Percentiles rank a stretch among this genome's conserved stretches.
These are phyloP conservation scores for Alviniconcha strummeri DNA, from an alignment of 2,888 invertebrate species.

Conservation along the genomic window DNA sequence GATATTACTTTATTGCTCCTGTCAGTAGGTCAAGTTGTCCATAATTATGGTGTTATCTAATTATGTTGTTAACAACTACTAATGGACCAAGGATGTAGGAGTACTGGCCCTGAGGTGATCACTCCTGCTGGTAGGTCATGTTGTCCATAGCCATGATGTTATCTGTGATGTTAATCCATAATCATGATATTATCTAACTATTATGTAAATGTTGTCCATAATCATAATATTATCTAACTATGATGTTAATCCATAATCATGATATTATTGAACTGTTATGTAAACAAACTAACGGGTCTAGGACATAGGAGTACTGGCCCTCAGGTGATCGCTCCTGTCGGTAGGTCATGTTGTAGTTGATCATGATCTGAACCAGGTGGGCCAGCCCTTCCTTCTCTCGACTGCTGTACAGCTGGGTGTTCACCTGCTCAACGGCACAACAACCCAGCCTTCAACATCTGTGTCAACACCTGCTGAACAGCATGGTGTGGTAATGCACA, in stretches of 20 bases:
- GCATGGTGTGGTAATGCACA: background rate
- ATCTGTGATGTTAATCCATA: too few species aligned
- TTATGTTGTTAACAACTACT: too few species aligned
- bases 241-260: too few species aligned
- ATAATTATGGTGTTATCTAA: too few species aligned
- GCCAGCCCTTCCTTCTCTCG: slow-evolving; percentile 83
- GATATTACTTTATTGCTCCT: too few species aligned
- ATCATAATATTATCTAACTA: too few species aligned
- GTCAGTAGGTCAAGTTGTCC: too few species aligned
- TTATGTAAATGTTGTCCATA: too few species aligned
- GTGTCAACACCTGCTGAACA: background rate
- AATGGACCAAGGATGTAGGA: slow-evolving; percentile 84
- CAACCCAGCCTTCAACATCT: background rate
- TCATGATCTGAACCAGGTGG: slow-evolving; percentile 87
- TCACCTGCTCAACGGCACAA: slow-evolving; percentile 74
- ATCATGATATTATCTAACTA: too few species aligned
- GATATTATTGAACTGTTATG: too few species aligned
- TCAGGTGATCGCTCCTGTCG: slow-evolving; percentile 86
- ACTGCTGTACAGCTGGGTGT: slow-evolving; percentile 83
- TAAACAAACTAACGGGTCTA: slow-evolving; percentile 81
- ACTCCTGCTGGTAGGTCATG: slow-evolving; percentile 87
- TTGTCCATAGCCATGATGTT: too few species aligned
- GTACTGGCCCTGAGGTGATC: slow-evolving; percentile 85
- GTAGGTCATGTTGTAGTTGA: slow-evolving; percentile 90
- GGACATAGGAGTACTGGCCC: slow-evolving; percentile 83